These are phyloP conservation scores for Chromoteleia sp. DNA, from an alignment of 2,888 invertebrate species.

Conservation along the genomic window DNA sequence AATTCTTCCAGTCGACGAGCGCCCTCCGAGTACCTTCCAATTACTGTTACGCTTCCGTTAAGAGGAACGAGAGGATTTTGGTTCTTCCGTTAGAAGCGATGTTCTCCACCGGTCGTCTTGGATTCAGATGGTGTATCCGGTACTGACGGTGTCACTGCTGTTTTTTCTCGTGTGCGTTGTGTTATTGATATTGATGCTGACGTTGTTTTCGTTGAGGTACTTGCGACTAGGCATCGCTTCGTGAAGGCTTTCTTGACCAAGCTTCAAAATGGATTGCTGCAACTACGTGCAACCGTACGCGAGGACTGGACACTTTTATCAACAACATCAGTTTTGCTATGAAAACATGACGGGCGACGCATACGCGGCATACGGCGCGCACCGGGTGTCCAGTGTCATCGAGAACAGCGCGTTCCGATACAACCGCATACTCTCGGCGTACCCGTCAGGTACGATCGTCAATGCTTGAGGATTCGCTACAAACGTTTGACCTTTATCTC, in stretches of 20 bases:
- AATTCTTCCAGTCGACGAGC: slow-evolving; percentile 28
- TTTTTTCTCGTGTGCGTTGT: slow-evolving; percentile 11
- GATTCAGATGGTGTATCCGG: background rate
- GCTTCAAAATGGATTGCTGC: slow-evolving; percentile 80
- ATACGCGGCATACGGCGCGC: slow-evolving; percentile 75
- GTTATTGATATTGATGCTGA: slow-evolving; percentile 1
- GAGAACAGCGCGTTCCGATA: slow-evolving; percentile 78
- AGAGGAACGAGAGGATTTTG: background rate
- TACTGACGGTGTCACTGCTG: slow-evolving; percentile 17
- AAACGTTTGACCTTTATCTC: slow-evolving; percentile 2
- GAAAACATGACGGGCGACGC: slow-evolving; percentile 76
- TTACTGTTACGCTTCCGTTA: background rate
- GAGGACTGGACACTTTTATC: slow-evolving; percentile 79
- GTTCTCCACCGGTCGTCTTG: slow-evolving; percentile 8
- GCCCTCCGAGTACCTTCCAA: background rate
- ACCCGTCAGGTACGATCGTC: slow-evolving; percentile 80
- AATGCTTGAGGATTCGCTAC: background rate
- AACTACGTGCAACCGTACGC: slow-evolving; percentile 82
- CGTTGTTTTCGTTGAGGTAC: slow-evolving; percentile 22
- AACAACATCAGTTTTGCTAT: slow-evolving; percentile 81
- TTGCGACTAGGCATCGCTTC: background rate
- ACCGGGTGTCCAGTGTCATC: slow-evolving; percentile 78
- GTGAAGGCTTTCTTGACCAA: background rate
- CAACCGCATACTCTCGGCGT: slow-evolving; percentile 80
- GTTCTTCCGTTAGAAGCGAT: background rate